Evolutionary conservation across 2,888 invertebrate species (phyloP).

Genomic region (Lottia gigantea): DNA sequence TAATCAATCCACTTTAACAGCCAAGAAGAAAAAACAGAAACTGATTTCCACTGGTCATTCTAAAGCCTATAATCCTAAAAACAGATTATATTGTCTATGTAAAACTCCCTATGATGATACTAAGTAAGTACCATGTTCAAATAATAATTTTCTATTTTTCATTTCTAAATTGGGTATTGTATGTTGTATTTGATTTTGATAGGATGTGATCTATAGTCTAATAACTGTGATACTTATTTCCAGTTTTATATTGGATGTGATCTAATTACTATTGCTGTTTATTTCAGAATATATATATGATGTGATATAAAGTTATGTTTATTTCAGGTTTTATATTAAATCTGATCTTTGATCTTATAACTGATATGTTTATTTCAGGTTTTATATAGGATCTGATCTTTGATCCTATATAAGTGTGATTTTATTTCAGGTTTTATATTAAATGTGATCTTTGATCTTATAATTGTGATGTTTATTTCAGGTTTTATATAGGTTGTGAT

Average conservation of each 20-base stretch:
- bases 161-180: neutral
- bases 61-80: slow-evolving; percentile 41
- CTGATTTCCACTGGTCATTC: slow-evolving; percentile 54
- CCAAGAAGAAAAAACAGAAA: slow-evolving; percentile 60
- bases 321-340: neutral
- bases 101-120: slow-evolving; percentile 94
- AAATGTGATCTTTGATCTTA: no score
- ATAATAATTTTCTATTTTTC: neutral
- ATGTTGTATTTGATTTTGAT: neutral
- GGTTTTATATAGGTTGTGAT: slow-evolving; percentile 98
- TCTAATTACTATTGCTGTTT: neutral
- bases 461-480: slow-evolving; percentile 60
- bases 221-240: no score
- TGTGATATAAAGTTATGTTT: neutral
- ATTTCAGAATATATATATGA: neutral
- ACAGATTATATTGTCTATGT: slow-evolving; percentile 84
- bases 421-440: no score
- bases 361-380: neutral
- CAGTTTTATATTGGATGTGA: neutral
- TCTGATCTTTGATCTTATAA: neutral
- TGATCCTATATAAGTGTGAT: no score
- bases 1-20: slow-evolving; percentile 16
- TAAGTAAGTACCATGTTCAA: slow-evolving; percentile 74
- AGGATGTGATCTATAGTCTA: neutral
- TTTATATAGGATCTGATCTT: no score